Evolutionary conservation across 37 sponge, comb jelly and placozoan genomes (phyloP).

Genomic region (Cliona cf. orientalis): DNA sequence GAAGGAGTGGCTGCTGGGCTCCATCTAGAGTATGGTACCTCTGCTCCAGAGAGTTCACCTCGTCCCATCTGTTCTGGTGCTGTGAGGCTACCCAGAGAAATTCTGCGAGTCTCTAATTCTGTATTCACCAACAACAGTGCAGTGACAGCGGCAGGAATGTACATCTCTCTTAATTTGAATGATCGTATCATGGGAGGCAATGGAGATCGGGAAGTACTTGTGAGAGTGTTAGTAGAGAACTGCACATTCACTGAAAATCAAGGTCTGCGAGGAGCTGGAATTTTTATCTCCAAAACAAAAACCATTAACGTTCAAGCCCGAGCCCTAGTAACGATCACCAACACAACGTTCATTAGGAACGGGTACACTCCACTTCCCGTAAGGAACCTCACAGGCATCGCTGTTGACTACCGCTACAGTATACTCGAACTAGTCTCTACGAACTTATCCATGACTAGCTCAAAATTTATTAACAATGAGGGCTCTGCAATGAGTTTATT

Average conservation of each 20-base stretch:
- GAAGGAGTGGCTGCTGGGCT: neutral
- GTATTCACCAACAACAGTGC: neutral
- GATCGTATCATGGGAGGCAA: neutral
- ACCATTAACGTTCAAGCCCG: neutral
- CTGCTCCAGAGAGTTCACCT: neutral
- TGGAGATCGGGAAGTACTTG: neutral
- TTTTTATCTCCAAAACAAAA: neutral
- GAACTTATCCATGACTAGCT: neutral
- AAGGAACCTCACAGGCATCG: neutral
- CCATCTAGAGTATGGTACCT: slow-evolving; percentile 7
- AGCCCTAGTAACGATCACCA: neutral
- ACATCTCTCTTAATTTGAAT: neutral
- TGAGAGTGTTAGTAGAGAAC: neutral
- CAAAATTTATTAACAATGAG: neutral
- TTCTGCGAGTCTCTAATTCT: neutral
- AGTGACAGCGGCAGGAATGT: neutral
- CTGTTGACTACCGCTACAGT: neutral
- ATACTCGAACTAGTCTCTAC: neutral
- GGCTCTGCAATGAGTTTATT: neutral
- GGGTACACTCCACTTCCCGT: neutral
- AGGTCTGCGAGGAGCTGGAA: neutral
- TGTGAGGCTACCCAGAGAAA: neutral
- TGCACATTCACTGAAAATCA: neutral
- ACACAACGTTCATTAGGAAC: neutral
- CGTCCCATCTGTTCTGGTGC: neutral